Evolutionary conservation across 2,797 vertebrate genomes (phyloP), one percentile per base, ranked within the genome.

Genomic region (Acrossocheilus wenchowensis): DNA sequence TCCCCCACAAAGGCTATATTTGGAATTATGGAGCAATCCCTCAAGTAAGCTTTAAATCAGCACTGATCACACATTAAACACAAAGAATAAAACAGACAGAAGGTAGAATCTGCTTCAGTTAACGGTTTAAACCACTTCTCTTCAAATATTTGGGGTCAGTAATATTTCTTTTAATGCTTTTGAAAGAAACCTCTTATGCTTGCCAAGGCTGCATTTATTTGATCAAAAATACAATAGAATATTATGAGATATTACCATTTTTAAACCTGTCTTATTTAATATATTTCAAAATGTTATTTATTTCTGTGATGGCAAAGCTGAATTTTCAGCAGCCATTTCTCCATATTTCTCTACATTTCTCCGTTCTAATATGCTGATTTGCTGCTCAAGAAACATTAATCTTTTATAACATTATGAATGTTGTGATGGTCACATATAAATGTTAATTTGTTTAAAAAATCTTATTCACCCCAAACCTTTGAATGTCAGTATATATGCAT

Each of bases 21-120:
- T 99, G 98, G 98, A 99, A 99, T 94, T 99, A 99, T 0, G 98
- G 98, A 68, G 98, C 98, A 71, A 96, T 99, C 90, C 98, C 98
- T 85, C 98, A 99, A 96, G 98, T 99, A 90, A 83, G 68, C 6
- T 26, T 69, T 74, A 26, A 75, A 66, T 83, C 36, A 62, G 39
- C 52, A 72, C 64, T 10, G 23, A 41, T n/a, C 36, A 69, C 39
- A 19, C 36, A 57, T 57, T 36, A 72, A 57, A 57, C n/a, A 11
- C 21, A 50, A 15, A 54, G 23, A 69, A 34, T 81, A 81, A 11
- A 54, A 81, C n/a, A n/a, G 12, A 34, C 9, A 43, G 36, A 5
- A 11, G 23, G 69, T 43, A 43, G 10, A 72, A 72, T n/a, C 39
- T 0, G 10, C 39, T 39, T 69, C 34, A 21, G 34, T 68, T 36